These are phyloP conservation scores for Dicycla oo DNA, from an alignment of 2,888 invertebrate species.

Conservation along the genomic window DNA sequence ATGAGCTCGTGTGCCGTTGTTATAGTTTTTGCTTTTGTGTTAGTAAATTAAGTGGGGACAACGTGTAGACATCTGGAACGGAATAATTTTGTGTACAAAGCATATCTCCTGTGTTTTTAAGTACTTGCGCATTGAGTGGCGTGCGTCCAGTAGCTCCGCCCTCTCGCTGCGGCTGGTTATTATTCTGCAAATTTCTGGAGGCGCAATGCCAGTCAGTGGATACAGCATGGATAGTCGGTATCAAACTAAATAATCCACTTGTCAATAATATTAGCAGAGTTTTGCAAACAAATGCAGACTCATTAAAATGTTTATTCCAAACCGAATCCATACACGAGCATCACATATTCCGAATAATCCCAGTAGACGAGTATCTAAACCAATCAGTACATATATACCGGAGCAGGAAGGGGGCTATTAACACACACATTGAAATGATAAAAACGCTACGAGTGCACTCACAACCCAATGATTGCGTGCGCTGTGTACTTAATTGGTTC, in stretches of 20 bases:
- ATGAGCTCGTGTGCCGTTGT: too few relatives aligned
- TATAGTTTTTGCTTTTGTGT: too few relatives aligned
- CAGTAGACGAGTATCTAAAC: neutral
- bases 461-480: slow-evolving; percentile 23
- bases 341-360: neutral
- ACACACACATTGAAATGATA: slow-evolving; percentile 18
- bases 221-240: neutral
- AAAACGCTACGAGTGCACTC: slow-evolving; percentile 17
- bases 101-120: too few relatives aligned
- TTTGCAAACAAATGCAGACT: neutral
- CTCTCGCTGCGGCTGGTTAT: too few relatives aligned
- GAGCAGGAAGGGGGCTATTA: neutral
- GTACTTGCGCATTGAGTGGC: too few relatives aligned
- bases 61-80: too few relatives aligned
- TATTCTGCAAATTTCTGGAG: too few relatives aligned
- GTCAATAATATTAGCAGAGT: neutral
- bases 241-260: neutral
- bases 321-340: neutral
- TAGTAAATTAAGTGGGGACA: too few relatives aligned
- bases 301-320: neutral
- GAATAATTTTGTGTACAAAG: too few relatives aligned
- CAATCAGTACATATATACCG: neutral
- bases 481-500: slow-evolving; percentile 9
- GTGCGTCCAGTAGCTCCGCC: too few relatives aligned
- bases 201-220: too few relatives aligned